Evolutionary conservation across 2,113 vertebrate species (phyloP).

Genomic region (Cranoglanis bouderius): DNA sequence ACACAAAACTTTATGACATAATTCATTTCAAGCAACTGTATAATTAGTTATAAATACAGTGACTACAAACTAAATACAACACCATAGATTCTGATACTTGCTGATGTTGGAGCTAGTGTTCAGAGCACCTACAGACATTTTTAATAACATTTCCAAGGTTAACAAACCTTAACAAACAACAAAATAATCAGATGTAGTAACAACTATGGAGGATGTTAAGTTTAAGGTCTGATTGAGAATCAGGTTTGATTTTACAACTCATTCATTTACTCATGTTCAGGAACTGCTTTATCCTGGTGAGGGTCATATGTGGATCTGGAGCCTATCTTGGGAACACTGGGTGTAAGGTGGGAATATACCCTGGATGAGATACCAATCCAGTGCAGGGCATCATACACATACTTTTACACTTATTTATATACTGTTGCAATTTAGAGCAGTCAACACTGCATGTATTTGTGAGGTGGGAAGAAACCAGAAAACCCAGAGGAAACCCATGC

Average conservation of each 20-base stretch:
- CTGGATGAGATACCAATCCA: neutral
- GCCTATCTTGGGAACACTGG: neutral
- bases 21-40: neutral
- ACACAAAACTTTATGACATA: neutral
- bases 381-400: neutral
- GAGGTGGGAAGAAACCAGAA: neutral
- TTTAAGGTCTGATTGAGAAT: neutral
- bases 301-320: neutral
- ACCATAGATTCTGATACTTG: neutral
- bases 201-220: neutral
- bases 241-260: neutral
- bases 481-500: neutral
- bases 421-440: neutral
- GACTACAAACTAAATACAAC: neutral
- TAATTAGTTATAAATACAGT: slow-evolving; percentile 1
- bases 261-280: neutral
- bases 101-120: neutral
- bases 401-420: neutral
- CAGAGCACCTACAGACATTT: neutral
- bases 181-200: neutral
- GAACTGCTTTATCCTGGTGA: neutral
- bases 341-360: neutral
- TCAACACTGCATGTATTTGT: neutral
- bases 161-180: neutral
- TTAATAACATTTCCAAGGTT: neutral